Evolutionary conservation across 2,888 invertebrate genomes (phyloP), one percentile per base, ranked within the genome.

Genomic region (Xestia sexstrigata): DNA sequence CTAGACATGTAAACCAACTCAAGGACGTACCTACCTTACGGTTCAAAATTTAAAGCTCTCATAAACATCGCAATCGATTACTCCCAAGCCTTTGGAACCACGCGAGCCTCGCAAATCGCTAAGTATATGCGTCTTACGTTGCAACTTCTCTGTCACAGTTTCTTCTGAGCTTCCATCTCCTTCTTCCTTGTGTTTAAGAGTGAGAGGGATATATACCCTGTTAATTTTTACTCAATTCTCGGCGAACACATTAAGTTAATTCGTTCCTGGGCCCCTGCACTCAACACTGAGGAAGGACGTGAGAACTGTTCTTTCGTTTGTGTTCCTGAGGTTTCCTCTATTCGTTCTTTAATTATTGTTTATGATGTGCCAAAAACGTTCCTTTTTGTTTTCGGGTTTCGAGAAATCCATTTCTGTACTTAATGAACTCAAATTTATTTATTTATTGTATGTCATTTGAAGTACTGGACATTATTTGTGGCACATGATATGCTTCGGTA

Each of bases 221-320:
- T 90, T 90, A 91, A 92, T 93, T 93, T 93, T 91, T 90, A 90
- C 90, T 91, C 91, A 90, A 91, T 93, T 90, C 90, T 90, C 91
- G 82, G 83, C 85, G 89, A 92, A 90, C 91, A 91, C 90, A 91
- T 94, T 93, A 92, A 89, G 92, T 92, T 94, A 93, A 93, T 93
- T 93, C 90, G 90, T 89, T 90, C 82, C 81, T 88, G 88, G 89
- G 85, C 82, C 82, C 89, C 86, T 90, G 91, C 92, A 91, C 92
- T 93, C 91, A 91, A 89, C 92, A 89, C 90, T 87, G 88, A 90
- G 79, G 79, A 77, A 85, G 82, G 69, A 82, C 81, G 88, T 87
- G 86, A 79, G 85, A 81, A 75, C 82, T 69, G 76, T 88, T 89
- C 87, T 85, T 88, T 84, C 86, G 78, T 89, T 82, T 88, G 78